Conservation (phyloP, 1,140 invertebrate species). For the Ylistrum balloti region DNA sequence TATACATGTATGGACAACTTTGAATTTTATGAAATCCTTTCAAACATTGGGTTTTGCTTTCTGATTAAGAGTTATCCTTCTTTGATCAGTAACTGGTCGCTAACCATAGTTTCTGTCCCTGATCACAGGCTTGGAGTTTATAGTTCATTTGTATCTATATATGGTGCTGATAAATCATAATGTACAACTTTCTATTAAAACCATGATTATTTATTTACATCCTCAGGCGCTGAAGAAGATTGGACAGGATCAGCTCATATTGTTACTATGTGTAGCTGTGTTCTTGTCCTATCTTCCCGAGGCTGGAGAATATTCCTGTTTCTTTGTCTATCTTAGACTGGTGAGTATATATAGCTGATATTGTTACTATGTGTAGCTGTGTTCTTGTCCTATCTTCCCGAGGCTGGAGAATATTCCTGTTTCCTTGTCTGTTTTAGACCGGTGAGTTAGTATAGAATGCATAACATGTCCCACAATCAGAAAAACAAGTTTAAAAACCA, state of each 20-base stretch:
- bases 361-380: constrained; percentile 98
- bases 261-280: constrained; percentile 98
- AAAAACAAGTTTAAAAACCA: too few relatives aligned
- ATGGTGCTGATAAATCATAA: too few relatives aligned
- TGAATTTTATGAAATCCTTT: too few relatives aligned
- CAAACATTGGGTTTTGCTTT: too few relatives aligned
- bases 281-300: constrained; percentile 99
- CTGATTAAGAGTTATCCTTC: background rate
- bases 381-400: constrained; percentile 98
- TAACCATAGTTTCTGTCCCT: background rate
- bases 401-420: constrained; percentile 98
- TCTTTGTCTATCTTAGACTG: constrained; percentile 99
- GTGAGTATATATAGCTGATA: constrained; percentile 90
- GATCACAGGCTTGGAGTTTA: background rate
- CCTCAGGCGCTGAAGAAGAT: constrained; percentile 93
- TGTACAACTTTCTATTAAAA: too few relatives aligned
- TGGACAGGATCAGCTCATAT: constrained; percentile 96
- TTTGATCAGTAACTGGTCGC: too few relatives aligned
- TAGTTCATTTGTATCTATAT: background rate
- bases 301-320: constrained; percentile 98
- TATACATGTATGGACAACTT: too few relatives aligned
- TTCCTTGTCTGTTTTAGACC: constrained; percentile 99
- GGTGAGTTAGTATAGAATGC: constrained; percentile 85
- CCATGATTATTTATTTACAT: constrained; percentile 20
- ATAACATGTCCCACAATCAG: too few relatives aligned